Conservation (phyloP, 30 jellyfish, hydroid and myxozoan species). For the Morbakka virulenta region DNA sequence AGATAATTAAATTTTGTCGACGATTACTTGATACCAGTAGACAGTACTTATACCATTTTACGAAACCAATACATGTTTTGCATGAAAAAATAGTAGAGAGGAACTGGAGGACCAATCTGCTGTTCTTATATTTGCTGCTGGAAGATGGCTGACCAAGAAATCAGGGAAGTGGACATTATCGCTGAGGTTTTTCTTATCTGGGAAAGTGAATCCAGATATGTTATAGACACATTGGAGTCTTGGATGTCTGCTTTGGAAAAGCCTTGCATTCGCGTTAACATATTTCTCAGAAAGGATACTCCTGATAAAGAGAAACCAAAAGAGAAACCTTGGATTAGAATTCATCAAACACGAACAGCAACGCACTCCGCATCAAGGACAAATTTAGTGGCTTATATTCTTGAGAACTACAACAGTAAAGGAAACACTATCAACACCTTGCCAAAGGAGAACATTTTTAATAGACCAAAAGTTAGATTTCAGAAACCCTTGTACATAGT, state of each 20-base stretch:
- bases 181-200: neutral
- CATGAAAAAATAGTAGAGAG: no score
- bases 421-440: neutral
- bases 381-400: slow-evolving; percentile 25
- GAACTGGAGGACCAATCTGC: no score
- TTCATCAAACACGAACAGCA: slow-evolving; percentile 32
- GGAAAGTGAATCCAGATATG: neutral
- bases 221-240: neutral
- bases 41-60: no score
- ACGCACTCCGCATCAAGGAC: slow-evolving; percentile 32
- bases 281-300: neutral
- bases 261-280: neutral
- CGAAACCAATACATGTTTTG: no score
- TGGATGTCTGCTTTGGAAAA: neutral
- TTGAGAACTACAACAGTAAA: neutral
- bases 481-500: neutral
- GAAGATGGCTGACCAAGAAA: no score
- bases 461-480: neutral
- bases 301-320: slow-evolving; percentile 22
- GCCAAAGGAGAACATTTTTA: neutral
- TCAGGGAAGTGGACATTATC: neutral
- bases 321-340: slow-evolving; percentile 18
- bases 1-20: no score
- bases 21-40: no score
- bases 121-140: no score